Conservation (phyloP, 1,140 invertebrate species). For the Batillaria attramentaria region DNA sequence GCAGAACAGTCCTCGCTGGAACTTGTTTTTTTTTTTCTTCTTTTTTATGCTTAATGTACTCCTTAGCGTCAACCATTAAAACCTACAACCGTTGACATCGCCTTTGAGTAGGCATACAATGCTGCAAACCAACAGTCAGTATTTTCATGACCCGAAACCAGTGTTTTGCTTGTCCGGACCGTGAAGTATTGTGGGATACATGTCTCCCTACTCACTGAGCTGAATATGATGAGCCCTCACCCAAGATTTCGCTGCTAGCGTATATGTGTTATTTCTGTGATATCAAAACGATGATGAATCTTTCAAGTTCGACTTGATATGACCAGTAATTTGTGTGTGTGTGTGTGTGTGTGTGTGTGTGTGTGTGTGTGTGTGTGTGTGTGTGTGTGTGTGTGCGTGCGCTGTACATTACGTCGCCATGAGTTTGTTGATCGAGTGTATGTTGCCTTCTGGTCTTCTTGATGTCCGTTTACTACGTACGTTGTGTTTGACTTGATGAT, state of each 20-base stretch:
- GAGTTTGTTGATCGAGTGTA: background rate
- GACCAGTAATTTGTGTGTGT: conserved; percentile 1
- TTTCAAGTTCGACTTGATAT: background rate
- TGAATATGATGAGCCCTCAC: no score
- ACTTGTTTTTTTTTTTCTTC: no score
- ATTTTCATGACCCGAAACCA: background rate
- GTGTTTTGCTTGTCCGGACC: background rate
- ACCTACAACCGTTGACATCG: no score
- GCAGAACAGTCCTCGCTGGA: no score
- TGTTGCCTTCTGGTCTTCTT: background rate
- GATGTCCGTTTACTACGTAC: background rate
- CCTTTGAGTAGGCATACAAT: no score
- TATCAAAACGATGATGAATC: background rate
- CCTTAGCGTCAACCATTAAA: no score
- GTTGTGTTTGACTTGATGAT: background rate
- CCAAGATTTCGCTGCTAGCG: no score
- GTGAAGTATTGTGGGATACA: background rate
- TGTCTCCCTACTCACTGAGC: no score
- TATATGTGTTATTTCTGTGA: conserved; percentile 4
- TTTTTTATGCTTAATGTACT: no score
- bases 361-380: conserved; percentile 1
- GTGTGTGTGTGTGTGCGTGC: background rate
- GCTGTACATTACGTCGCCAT: background rate
- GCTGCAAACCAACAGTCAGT: no score
- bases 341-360: conserved; percentile 2